phyloP scores from a whole-genome alignment of 2,113 vertebrate genomes.

The Pangasianodon gigas region DNA sequence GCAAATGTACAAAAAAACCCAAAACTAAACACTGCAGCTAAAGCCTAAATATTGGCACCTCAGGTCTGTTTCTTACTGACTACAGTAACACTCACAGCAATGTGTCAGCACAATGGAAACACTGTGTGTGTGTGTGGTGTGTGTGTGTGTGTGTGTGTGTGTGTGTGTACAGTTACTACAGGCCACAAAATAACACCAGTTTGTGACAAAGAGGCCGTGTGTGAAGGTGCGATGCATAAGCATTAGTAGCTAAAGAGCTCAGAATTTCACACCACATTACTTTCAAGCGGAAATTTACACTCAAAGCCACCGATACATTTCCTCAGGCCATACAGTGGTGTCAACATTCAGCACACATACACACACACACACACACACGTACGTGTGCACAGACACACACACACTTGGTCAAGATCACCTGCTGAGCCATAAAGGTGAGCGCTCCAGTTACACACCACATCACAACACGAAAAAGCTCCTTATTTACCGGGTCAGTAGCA shows the following conservation, averaged over 20 bases:
- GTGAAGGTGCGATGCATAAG: neutral
- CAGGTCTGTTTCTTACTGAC: neutral
- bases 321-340: no score
- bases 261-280: neutral
- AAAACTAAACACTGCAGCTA: neutral
- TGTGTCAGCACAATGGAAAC: neutral
- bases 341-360: neutral
- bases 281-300: neutral
- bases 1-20: no score
- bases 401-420: neutral
- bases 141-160: neutral
- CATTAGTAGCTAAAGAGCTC: neutral
- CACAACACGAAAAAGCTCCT: neutral
- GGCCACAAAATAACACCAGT: neutral
- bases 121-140: neutral
- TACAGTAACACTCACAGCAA: neutral
- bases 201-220: neutral
- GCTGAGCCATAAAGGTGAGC: neutral
- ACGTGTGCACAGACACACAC: neutral
- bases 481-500: conserved; percentile 13
- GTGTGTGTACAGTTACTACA: neutral
- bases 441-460: neutral
- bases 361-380: neutral
- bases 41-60: neutral
- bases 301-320: neutral